Conservation (phyloP, 2,113 vertebrate species). For the Picathartes gymnocephalus region DNA sequence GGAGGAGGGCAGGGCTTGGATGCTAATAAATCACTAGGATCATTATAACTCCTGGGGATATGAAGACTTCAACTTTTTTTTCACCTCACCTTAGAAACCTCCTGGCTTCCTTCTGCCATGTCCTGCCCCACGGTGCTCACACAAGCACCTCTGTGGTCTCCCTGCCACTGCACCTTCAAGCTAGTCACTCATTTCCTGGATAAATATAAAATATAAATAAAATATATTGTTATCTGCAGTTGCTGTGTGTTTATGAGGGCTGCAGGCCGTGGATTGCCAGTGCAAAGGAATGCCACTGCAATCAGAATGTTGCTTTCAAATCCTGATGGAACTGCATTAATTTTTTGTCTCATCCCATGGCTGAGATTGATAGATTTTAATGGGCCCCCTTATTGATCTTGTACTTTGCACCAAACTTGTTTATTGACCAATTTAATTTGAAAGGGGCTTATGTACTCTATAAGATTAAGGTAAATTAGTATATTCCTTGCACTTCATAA, state of each 20-base stretch:
- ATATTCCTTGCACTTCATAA: slow-evolving; percentile 26
- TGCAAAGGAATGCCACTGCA: not conserved
- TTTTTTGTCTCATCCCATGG: not conserved
- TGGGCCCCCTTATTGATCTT: not conserved
- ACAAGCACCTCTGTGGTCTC: accelerated
- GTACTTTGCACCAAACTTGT: not conserved
- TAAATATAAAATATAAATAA: too few species aligned
- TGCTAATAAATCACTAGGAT: not conserved
- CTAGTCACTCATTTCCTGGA: not conserved
- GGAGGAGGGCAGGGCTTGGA: not conserved
- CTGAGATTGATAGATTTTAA: slow-evolving; percentile 15
- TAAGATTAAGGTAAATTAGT: slow-evolving; percentile 38
- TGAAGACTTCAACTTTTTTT: not conserved
- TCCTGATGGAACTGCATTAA: not conserved
- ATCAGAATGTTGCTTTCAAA: not conserved
- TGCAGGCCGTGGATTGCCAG: not conserved
- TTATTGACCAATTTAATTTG: slow-evolving; percentile 21
- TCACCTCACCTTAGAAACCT: not conserved
- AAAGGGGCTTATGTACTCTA: not conserved
- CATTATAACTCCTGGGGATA: not conserved
- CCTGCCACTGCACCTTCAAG: not conserved
- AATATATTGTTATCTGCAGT: not conserved
- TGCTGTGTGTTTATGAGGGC: not conserved
- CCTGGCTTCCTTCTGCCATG: not conserved
- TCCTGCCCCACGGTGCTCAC: not conserved